Conservation (phyloP, 2,797 vertebrate genomes). For the Lithobates pipiens region DNA sequence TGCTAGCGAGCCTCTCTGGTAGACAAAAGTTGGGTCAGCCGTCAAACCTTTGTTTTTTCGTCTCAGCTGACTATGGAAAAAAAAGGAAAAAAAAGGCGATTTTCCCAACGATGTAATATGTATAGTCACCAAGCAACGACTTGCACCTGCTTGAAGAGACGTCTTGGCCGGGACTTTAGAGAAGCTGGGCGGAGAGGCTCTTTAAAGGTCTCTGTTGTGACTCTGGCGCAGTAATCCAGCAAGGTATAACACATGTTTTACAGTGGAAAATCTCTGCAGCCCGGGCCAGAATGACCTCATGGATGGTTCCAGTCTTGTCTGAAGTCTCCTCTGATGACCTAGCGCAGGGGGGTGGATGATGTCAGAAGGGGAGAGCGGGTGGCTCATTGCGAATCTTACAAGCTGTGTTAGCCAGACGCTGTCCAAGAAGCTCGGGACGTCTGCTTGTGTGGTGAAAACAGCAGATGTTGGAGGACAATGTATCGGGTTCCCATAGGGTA, state of each 20-base stretch:
- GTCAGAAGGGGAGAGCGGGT: not conserved
- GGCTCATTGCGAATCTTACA: slow-evolving; percentile 2
- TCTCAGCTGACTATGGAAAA: not conserved
- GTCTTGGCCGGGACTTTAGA: not conserved
- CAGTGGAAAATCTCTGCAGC: slow-evolving; percentile 34
- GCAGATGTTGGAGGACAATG: not conserved
- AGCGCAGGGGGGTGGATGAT: slow-evolving; percentile 34
- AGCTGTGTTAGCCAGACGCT: not conserved
- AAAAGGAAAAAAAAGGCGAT: not conserved
- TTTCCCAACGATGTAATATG: not conserved
- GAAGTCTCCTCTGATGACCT: slow-evolving; percentile 32
- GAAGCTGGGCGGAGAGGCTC: slow-evolving; percentile 1
- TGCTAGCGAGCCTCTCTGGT: too few species aligned
- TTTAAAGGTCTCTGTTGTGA: slow-evolving; percentile 9
- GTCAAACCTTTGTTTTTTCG: not conserved
- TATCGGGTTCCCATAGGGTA: too few species aligned
- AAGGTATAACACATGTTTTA: slow-evolving; percentile 29
- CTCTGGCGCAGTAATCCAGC: not conserved
- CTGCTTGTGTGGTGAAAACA: not conserved
- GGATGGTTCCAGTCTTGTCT: slow-evolving; percentile 29
- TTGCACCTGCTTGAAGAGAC: not conserved
- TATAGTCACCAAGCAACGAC: not conserved
- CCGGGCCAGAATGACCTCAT: slow-evolving; percentile 46
- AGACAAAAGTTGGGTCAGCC: too few species aligned
- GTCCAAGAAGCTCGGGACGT: not conserved